Base-by-base conservation (phyloP, 2,113 vertebrate species). In the Platycercus adscitus region DNA sequence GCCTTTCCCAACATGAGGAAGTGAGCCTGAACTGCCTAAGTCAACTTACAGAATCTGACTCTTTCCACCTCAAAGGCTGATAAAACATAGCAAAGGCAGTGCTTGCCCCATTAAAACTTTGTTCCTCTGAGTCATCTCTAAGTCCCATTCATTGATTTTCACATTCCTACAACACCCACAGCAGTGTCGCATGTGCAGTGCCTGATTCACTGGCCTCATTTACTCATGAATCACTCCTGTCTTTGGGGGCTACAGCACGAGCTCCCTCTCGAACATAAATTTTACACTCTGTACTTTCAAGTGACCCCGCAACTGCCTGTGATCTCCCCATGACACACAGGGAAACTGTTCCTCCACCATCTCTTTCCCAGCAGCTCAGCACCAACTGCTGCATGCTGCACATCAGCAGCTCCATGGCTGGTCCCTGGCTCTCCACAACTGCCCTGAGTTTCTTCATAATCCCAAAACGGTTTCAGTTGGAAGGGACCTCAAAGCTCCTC, bases 131-230 rank as follows among this genome's bases (percentile, higher is more conserved):
- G 53, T 61, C 13, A 77, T 76, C 65, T 65, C 6, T 46, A 5
- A 12, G 19, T 39, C 28, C 81, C 79, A 53, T 29, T 88, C 63
- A 75, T 1, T 12, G 58, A 81, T 77, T 50, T 56, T 71, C 88
- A 76, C 37, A 11, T 47, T 28, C 50, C n/a, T 8, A 7, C 17
- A 80, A 43, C 75, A 56, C 79, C 75, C n/a, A 7, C 66, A 61
- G 53, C 19, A 1, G 25, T 1, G 1, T 3, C 2, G 0, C 16
- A 6, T 0, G 37, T 20, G 2, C 43, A 55, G 25, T 4, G 17
- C 31, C 66, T 31, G 49, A 73, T 28, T 44, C 75, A 33, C 6
- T 2, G 8, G 28, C 31, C 53, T n/a, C 28, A 13, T 3, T 73
- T 7, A 4, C 35, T 55, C 1, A 0, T 23, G 26, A 75, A 18